Percentiles rank a stretch among this genome's conserved stretches.
These are phyloP conservation scores for Benitochromis conjunctus DNA, from an alignment of 2,113 vertebrate species.

Conservation along the genomic window DNA sequence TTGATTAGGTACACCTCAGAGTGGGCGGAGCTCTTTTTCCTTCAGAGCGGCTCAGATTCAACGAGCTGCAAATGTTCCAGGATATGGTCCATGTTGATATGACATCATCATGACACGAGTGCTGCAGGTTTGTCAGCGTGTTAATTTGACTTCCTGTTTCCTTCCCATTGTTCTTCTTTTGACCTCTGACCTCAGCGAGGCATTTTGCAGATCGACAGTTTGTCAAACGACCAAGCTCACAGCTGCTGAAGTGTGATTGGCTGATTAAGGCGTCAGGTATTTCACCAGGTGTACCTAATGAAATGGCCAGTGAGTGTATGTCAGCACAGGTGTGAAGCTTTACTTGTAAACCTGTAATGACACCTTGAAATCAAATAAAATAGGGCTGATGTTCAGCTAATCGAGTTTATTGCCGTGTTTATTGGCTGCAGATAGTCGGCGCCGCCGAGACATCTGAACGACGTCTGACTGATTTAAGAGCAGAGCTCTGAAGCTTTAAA, in stretches of 20 bases:
- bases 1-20: neutral
- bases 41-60: neutral
- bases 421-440: neutral
- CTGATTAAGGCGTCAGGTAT: too few species aligned
- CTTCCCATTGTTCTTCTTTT: too few species aligned
- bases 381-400: neutral
- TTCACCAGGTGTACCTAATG: too few species aligned
- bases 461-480: too few species aligned
- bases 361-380: neutral
- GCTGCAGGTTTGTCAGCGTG: too few species aligned
- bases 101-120: neutral
- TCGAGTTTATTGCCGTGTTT: neutral
- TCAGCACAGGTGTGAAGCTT: neutral
- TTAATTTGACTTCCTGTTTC: too few species aligned
- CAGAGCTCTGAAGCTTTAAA: neutral
- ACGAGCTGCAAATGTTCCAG: neutral
- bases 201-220: too few species aligned
- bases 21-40: accelerated
- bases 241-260: too few species aligned
- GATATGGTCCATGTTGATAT: neutral
- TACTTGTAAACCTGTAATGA: neutral
- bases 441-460: neutral
- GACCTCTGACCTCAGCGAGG: too few species aligned
- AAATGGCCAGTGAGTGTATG: neutral
- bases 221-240: too few species aligned